phyloP scores from a whole-genome alignment of 2,797 vertebrate species.

The Lacerta agilis region DNA sequence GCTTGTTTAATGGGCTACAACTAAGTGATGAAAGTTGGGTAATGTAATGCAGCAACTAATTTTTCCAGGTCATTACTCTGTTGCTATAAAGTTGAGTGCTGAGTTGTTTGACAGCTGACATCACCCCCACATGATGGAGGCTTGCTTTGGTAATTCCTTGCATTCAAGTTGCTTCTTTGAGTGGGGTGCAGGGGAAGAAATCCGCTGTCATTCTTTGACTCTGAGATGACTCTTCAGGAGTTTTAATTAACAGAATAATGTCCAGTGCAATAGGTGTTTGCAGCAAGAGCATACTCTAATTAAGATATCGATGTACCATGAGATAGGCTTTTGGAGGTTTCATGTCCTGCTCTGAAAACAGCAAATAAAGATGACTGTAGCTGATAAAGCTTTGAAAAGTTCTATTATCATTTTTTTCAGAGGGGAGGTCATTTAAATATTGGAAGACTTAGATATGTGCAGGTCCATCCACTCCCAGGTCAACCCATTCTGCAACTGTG shows the following conservation, averaged over 20 bases:
- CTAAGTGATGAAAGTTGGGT: constrained; percentile 31
- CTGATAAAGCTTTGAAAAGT: background rate
- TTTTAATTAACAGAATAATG: constrained; percentile 26
- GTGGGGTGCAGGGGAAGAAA: background rate
- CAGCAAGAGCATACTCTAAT: constrained; percentile 19
- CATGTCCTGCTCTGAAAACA: background rate
- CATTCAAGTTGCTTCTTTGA: background rate
- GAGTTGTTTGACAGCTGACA: constrained; percentile 28
- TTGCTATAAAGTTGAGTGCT: constrained; percentile 45
- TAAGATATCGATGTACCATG: constrained; percentile 32
- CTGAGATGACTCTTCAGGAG: constrained; percentile 14
- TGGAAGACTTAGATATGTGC: background rate
- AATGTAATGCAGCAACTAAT: constrained; percentile 45
- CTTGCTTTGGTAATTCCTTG: constrained; percentile 10
- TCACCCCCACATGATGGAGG: constrained; percentile 8
- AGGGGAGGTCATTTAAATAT: background rate
- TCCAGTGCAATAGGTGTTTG: background rate
- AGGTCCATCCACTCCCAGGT: too few species aligned
- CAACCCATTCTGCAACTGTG: too few species aligned
- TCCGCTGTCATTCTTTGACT: constrained; percentile 21
- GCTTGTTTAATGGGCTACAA: constrained; percentile 15
- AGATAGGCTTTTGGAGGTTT: constrained; percentile 22
- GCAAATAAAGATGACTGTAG: background rate
- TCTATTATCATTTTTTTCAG: background rate
- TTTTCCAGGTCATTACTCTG: constrained; percentile 48